phyloP scores from a whole-genome alignment of 1,140 invertebrate species.

The Drosophila mojavensis region DNA sequence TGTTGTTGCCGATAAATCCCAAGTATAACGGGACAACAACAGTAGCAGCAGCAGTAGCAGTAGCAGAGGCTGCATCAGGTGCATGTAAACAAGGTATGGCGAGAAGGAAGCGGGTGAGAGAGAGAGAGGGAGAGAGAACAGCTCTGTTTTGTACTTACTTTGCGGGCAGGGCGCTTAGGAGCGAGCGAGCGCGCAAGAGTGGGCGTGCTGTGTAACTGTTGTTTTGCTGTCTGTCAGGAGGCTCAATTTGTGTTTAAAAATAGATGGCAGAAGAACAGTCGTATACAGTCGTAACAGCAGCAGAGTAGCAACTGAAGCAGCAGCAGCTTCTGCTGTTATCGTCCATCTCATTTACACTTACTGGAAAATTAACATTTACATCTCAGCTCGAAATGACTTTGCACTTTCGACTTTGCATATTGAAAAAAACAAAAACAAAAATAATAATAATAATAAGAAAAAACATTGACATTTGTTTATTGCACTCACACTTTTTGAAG shows the following conservation, averaged over 20 bases:
- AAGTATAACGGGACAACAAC: conserved; percentile 10
- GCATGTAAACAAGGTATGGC: conserved; percentile 34
- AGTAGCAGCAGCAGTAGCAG: conserved; percentile 1
- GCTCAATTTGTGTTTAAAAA: conserved; percentile 22
- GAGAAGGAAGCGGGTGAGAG: conserved; percentile 1
- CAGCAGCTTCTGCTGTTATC: background rate
- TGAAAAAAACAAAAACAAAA: conserved; percentile 2
- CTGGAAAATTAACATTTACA: conserved; percentile 54
- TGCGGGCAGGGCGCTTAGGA: background rate
- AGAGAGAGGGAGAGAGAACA: background rate
- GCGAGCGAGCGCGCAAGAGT: conserved; percentile 3
- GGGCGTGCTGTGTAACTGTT: conserved; percentile 6
- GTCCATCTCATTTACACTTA: background rate
- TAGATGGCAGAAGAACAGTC: conserved; percentile 15
- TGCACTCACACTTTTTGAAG: conserved; percentile 45
- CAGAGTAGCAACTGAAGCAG: background rate
- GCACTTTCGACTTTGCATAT: conserved; percentile 67
- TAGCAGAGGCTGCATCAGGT: conserved; percentile 28
- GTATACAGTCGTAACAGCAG: conserved; percentile 10
- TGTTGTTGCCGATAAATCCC: background rate
- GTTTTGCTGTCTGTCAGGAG: conserved; percentile 21
- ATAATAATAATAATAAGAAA: conserved; percentile 4
- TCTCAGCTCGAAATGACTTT: conserved; percentile 48
- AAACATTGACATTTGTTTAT: conserved; percentile 14
- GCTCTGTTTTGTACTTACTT: conserved; percentile 5